Conservation (phyloP, 2,797 vertebrate genomes). For the Phyllotis vaccarum region DNA sequence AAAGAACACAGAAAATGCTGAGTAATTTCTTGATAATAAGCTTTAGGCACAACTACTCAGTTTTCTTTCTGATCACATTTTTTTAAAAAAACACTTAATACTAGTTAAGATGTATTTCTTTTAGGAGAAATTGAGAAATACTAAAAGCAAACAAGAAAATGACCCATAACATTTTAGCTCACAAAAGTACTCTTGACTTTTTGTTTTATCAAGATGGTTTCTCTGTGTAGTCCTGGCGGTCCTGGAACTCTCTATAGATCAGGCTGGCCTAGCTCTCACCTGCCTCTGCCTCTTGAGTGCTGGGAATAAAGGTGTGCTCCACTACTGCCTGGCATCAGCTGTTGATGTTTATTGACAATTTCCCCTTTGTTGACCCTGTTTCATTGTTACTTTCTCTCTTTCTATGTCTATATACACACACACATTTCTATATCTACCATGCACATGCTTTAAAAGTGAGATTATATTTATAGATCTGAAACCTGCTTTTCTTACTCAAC, state of each 20-base stretch:
- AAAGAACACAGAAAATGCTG: not conserved
- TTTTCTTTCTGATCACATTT: constrained; percentile 24
- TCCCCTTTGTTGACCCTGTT: not conserved
- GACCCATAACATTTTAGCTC: not conserved
- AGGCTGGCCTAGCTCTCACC: too few relatives aligned
- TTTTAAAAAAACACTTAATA: not conserved
- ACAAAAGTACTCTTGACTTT: not conserved
- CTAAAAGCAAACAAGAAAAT: constrained; percentile 51
- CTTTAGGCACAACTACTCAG: not conserved
- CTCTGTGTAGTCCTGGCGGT: too few relatives aligned
- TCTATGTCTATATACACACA: not conserved
- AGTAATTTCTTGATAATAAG: not conserved
- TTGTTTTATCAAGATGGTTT: too few relatives aligned
- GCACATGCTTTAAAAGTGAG: not conserved
- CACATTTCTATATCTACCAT: not conserved
- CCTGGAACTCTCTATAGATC: too few relatives aligned
- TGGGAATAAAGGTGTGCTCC: too few relatives aligned
- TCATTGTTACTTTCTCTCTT: not conserved
- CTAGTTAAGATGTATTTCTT: not conserved
- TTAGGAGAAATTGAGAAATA: constrained; percentile 14
- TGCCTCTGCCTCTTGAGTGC: too few relatives aligned
- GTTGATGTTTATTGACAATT: constrained; percentile 29
- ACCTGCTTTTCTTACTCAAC: constrained; percentile 40
- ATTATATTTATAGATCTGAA: not conserved
- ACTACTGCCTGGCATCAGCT: not conserved